Conservation (phyloP, 2,888 invertebrate species). For the Drosophila fulvimacula region DNA sequence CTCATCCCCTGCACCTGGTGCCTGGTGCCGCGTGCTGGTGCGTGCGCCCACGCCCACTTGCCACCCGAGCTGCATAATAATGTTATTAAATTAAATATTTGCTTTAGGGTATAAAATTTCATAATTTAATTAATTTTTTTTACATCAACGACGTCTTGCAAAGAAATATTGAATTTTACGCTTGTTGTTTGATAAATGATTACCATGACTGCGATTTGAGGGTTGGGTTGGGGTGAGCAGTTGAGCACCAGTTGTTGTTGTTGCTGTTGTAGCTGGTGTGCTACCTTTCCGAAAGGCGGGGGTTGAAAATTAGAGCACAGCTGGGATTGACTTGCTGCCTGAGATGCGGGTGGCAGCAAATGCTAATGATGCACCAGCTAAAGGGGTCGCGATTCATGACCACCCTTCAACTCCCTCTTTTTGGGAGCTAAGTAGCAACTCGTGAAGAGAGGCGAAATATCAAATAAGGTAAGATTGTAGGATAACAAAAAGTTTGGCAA, state of each 20-base stretch:
- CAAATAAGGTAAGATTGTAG: background rate
- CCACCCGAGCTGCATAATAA: constrained; percentile 71
- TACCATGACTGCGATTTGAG: constrained; percentile 66
- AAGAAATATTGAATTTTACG: constrained; percentile 70
- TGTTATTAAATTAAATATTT: constrained; percentile 81
- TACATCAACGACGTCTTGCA: constrained; percentile 54
- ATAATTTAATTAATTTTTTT: constrained; percentile 80
- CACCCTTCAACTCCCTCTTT: background rate
- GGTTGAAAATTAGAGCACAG: constrained; percentile 39
- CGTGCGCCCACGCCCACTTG: constrained; percentile 53
- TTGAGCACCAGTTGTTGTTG: constrained; percentile 1
- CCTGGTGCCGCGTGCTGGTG: constrained; percentile 55
- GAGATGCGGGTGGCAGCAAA: constrained; percentile 19
- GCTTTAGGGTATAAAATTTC: constrained; percentile 78
- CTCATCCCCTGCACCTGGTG: background rate
- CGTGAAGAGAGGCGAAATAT: background rate
- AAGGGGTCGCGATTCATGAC: background rate
- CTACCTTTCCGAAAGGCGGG: constrained; percentile 12
- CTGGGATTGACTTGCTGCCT: constrained; percentile 50
- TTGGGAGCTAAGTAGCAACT: background rate
- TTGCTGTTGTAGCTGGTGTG: constrained; percentile 16
- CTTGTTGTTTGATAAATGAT: constrained; percentile 75
- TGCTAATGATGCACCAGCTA: constrained; percentile 47
- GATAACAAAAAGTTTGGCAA: background rate
- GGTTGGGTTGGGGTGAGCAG: constrained; percentile 27